Conservation (phyloP, 1,140 invertebrate genomes). For the Papilio polyxenes region DNA sequence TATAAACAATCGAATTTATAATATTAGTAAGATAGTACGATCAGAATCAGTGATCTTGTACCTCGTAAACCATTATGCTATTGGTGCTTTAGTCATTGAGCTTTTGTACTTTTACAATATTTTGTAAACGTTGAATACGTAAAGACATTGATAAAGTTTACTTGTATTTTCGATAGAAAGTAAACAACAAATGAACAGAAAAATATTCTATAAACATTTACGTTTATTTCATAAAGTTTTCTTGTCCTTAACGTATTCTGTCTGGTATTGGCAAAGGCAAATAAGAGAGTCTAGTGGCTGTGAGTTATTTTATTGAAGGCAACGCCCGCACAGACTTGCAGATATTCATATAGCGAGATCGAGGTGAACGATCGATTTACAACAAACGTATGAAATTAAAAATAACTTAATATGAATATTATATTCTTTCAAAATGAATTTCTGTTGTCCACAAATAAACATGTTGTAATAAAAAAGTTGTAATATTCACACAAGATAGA, state of each 20-base stretch:
- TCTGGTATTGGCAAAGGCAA: slow-evolving; percentile 36
- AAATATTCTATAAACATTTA: slow-evolving; percentile 19
- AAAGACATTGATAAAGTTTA: background rate
- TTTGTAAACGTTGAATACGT: background rate
- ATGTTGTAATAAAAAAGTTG: no score
- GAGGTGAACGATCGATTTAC: slow-evolving; percentile 31
- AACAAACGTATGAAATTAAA: background rate
- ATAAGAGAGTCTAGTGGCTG: slow-evolving; percentile 25
- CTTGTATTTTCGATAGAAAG: background rate
- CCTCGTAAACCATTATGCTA: background rate
- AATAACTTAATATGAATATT: background rate
- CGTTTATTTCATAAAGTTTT: slow-evolving; percentile 37
- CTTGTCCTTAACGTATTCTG: slow-evolving; percentile 29
- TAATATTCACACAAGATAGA: no score
- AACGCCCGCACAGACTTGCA: slow-evolving; percentile 47
- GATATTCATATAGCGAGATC: slow-evolving; percentile 24
- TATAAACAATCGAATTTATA: no score
- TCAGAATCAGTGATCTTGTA: background rate
- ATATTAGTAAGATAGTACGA: no score
- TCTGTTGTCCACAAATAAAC: no score
- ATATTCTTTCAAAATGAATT: background rate
- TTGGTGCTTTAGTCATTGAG: background rate
- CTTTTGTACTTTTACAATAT: background rate
- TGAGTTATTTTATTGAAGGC: slow-evolving; percentile 55
- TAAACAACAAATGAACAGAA: background rate